Conservation (phyloP, 2,797 vertebrate species). For the Valencia hispanica region DNA sequence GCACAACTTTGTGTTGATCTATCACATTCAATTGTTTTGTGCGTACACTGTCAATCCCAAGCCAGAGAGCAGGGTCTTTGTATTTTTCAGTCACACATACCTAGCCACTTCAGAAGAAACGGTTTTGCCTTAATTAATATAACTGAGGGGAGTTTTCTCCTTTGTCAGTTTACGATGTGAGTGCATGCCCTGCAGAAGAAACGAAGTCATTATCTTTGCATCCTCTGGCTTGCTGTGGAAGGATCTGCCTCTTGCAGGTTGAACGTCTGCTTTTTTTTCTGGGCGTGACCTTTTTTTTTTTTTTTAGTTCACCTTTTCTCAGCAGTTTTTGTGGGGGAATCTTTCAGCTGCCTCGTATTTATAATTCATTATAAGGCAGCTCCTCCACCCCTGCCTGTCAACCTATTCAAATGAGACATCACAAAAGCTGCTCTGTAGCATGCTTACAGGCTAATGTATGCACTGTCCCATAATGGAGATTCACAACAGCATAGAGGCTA, state of each 20-base stretch:
- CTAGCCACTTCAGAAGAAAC: background rate
- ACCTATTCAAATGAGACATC: constrained; percentile 81
- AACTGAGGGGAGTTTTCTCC: background rate
- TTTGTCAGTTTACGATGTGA: background rate
- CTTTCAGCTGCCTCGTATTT: constrained; percentile 74
- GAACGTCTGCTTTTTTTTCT: constrained; percentile 35
- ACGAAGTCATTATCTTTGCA: constrained; percentile 15
- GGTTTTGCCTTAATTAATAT: constrained; percentile 5
- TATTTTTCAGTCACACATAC: background rate
- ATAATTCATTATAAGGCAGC: constrained; percentile 79
- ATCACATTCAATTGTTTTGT: background rate
- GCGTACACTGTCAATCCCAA: background rate
- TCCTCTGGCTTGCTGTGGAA: constrained; percentile 30
- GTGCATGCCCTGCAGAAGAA: background rate
- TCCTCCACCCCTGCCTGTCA: constrained; percentile 74
- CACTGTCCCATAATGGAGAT: constrained; percentile 61
- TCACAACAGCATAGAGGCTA: constrained; percentile 50
- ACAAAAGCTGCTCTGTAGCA: constrained; percentile 64
- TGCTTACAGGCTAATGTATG: constrained; percentile 55
- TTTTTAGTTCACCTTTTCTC: constrained; percentile 75
- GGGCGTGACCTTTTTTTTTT: constrained; percentile 69
- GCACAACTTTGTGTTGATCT: background rate
- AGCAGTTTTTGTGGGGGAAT: constrained; percentile 57
- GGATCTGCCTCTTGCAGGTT: constrained; percentile 37
- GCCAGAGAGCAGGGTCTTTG: background rate